These are phyloP conservation scores for Halcyon badia DNA, from an alignment of 2,797 vertebrate species.

Conservation along the genomic window DNA sequence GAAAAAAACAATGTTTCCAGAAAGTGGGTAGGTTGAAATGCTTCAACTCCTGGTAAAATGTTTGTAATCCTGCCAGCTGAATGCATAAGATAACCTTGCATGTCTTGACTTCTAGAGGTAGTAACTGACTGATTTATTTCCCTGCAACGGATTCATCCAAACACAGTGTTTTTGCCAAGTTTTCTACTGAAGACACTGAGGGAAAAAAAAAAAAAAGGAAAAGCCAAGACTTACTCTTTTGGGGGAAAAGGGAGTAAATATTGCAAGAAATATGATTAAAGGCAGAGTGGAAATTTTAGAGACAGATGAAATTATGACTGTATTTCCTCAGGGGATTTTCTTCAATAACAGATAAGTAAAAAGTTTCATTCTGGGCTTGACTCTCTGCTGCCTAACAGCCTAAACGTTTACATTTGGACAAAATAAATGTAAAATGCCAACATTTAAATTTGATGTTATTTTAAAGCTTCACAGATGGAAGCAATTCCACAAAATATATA, in stretches of 20 bases:
- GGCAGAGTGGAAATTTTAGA: not conserved
- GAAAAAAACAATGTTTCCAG: not conserved
- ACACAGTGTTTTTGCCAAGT: not conserved
- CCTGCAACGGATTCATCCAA: not conserved
- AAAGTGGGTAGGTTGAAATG: not conserved
- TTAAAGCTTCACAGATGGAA: slow-evolving; percentile 23
- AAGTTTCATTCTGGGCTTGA: not conserved
- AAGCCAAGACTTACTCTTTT: not conserved
- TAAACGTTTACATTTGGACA: slow-evolving; percentile 22
- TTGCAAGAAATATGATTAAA: not conserved
- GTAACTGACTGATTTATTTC: not conserved
- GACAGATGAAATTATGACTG: not conserved
- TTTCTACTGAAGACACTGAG: not conserved
- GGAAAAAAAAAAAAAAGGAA: no score
- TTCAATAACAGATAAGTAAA: not conserved
- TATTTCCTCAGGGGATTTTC: not conserved
- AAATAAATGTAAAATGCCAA: slow-evolving; percentile 4
- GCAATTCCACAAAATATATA: not conserved
- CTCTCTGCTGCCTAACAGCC: not conserved
- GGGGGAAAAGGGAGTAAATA: not conserved
- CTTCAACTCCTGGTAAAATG: not conserved
- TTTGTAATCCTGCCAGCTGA: not conserved
- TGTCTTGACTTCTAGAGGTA: not conserved
- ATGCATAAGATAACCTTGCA: not conserved
- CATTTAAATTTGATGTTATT: not conserved